Conservation (phyloP, 1,140 invertebrate species). For the Drosophila insularis region DNA sequence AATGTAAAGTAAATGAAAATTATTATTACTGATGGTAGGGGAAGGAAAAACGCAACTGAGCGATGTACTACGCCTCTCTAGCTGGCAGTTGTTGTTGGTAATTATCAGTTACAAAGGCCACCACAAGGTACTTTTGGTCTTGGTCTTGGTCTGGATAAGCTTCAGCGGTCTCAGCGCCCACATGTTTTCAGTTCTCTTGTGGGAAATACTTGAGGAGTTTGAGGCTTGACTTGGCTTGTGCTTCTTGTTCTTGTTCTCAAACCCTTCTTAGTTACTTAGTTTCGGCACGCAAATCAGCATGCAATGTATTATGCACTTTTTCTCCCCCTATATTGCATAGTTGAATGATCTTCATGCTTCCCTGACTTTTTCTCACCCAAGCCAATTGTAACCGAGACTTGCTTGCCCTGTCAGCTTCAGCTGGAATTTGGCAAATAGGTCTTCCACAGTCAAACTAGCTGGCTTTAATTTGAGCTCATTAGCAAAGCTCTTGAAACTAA, state of each 20-base stretch:
- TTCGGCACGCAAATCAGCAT: constrained; percentile 65
- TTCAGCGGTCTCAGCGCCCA: constrained; percentile 63
- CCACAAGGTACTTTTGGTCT: constrained; percentile 23
- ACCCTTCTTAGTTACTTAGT: constrained; percentile 36
- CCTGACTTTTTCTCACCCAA: constrained; percentile 50
- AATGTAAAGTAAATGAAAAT: constrained; percentile 47
- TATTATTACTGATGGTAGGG: constrained; percentile 17
- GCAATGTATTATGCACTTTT: constrained; percentile 22
- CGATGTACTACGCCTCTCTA: constrained; percentile 13
- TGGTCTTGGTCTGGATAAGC: constrained; percentile 64
- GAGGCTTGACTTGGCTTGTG: constrained; percentile 2
- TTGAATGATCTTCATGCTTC: constrained; percentile 74
- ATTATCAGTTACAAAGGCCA: constrained; percentile 35
- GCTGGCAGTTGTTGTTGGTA: constrained; percentile 29
- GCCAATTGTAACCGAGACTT: constrained; percentile 65
- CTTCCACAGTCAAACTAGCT: constrained; percentile 25
- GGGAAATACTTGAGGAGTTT: constrained; percentile 40
- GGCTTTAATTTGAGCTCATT: constrained; percentile 56
- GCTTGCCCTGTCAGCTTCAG: neutral
- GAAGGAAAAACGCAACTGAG: neutral
- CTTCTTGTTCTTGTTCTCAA: constrained; percentile 37
- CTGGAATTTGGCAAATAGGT: constrained; percentile 49
- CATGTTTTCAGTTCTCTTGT: constrained; percentile 38
- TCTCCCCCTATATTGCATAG: constrained; percentile 42
- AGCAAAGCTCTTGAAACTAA: constrained; percentile 36